A percentile compares a stretch with the other conserved stretches of the same genome.
These are phyloP conservation scores for Nesometra sesokonis DNA, from an alignment of 35 echinoderm and acorn worm genomes.

Conservation along the genomic window DNA sequence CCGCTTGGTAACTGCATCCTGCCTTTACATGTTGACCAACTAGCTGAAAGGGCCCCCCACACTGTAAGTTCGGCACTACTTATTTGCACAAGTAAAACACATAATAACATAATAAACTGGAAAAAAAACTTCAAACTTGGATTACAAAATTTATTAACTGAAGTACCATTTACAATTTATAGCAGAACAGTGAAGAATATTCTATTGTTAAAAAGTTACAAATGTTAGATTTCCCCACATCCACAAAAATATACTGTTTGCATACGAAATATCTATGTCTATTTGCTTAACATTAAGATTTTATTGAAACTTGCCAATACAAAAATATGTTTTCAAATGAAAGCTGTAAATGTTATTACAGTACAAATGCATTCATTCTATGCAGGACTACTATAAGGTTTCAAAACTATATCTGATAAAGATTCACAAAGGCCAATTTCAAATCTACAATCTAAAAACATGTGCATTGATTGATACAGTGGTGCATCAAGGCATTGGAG, in stretches of 20 bases:
- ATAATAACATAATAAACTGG: background rate
- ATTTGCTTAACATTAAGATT: background rate
- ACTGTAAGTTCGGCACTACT: too few relatives aligned
- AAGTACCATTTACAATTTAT: background rate
- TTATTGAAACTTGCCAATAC: background rate
- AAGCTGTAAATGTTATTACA: background rate
- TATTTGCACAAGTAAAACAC: too few relatives aligned
- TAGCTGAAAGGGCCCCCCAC: too few relatives aligned
- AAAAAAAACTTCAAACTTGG: background rate
- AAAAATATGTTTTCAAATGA: background rate
- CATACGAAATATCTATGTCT: background rate
- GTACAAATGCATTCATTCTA: background rate
- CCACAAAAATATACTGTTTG: background rate
- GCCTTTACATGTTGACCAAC: too few relatives aligned
- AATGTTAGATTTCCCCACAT: background rate
- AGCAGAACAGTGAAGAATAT: background rate
- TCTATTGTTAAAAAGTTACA: background rate
- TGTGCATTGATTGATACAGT: too few relatives aligned
- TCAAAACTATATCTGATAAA: too few relatives aligned
- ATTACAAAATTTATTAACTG: constrained; percentile 1
- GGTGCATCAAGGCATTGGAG: too few relatives aligned
- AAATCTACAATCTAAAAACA: too few relatives aligned
- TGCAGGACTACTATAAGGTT: too few relatives aligned
- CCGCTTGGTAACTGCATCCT: too few relatives aligned
- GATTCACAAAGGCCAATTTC: too few relatives aligned